Evolutionary conservation across 2,797 vertebrate species (phyloP).

Genomic region (Sternarchorhynchus goeldii): DNA sequence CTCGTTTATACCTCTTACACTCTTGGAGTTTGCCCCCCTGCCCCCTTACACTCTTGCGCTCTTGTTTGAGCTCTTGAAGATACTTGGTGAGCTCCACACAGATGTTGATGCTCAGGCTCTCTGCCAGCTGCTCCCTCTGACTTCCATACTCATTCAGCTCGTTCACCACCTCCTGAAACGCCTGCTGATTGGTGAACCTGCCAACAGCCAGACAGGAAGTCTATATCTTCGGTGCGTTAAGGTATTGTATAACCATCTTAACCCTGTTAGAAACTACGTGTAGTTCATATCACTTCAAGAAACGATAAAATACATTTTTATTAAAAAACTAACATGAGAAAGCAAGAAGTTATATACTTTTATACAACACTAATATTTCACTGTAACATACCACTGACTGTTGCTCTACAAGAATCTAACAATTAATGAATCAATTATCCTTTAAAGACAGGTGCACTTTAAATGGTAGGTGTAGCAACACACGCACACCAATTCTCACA

Average conservation of each 20-base stretch:
- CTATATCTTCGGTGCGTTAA: not conserved
- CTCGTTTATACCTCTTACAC: no score
- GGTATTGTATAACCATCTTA: not conserved
- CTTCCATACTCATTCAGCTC: constrained; percentile 92
- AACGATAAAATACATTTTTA: not conserved
- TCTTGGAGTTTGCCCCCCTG: not conserved
- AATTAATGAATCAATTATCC: no score
- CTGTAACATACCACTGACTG: no score
- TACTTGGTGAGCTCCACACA: constrained; percentile 85
- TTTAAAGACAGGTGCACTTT: no score
- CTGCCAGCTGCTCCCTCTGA: constrained; percentile 90
- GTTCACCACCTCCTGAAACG: constrained; percentile 91
- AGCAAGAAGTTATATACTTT: no score
- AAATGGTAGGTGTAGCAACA: no score
- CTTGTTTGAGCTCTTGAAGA: constrained; percentile 88
- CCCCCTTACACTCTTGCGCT: constrained; percentile 89
- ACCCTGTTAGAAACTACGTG: no score
- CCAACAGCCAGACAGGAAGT: constrained; percentile 5
- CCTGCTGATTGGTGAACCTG: constrained; percentile 90
- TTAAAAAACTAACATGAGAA: no score
- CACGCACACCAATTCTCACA: not conserved
- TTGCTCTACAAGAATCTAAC: no score
- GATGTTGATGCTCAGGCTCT: constrained; percentile 88
- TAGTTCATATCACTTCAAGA: no score
- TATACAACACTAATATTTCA: no score